Conservation (phyloP, 2,888 invertebrate species). For the Thymelicus lineola region DNA sequence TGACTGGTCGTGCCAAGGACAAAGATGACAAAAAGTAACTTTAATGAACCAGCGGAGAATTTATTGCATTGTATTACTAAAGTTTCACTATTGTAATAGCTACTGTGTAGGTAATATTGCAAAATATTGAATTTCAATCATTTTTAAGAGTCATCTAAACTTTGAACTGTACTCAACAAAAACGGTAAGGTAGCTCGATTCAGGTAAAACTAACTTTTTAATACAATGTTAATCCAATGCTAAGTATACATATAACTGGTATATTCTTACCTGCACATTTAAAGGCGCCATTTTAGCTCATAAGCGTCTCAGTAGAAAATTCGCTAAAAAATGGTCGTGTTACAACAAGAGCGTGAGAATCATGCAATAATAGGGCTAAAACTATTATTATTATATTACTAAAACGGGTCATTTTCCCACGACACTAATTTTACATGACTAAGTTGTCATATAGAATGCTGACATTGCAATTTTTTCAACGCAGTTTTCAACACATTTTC, state of each 20-base stretch:
- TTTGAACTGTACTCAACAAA: background rate
- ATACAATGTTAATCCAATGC: too few relatives aligned
- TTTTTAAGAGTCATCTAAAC: background rate
- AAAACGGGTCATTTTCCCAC: conserved; percentile 53
- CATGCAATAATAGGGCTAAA: conserved; percentile 45
- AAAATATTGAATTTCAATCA: background rate
- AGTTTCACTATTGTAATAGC: background rate
- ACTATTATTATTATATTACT: too few relatives aligned
- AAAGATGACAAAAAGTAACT: background rate
- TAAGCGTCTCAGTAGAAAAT: conserved; percentile 54
- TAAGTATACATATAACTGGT: too few relatives aligned
- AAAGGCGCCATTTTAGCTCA: conserved; percentile 43
- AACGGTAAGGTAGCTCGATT: too few relatives aligned
- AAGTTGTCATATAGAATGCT: conserved; percentile 26
- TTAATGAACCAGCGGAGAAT: background rate
- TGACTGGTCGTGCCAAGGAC: background rate
- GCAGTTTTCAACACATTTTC: conserved; percentile 2
- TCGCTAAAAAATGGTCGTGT: conserved; percentile 50
- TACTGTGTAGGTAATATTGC: background rate
- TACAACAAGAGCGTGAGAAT: conserved; percentile 50
- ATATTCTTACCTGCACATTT: background rate
- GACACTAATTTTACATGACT: conserved; percentile 37
- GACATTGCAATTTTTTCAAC: conserved; percentile 9
- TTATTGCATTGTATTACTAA: too few relatives aligned
- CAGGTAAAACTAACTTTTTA: too few relatives aligned